A percentile compares a stretch with the other conserved stretches of the same genome.
Conservation (phyloP, 1,140 invertebrate species). For the Nixonia krombeini region DNA sequence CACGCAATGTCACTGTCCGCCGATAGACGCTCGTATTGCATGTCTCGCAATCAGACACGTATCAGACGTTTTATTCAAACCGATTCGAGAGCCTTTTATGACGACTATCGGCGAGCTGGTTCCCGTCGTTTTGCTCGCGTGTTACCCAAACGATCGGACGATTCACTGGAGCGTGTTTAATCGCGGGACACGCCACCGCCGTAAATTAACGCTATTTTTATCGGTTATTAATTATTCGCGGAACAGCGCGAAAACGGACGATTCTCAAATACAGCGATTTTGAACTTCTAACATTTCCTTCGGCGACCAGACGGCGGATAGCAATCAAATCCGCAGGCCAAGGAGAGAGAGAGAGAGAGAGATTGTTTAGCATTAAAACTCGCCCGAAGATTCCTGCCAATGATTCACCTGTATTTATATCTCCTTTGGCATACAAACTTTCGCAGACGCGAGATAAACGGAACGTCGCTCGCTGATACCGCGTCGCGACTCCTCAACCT, state of each 20-base stretch:
- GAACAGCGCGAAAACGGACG: too few relatives aligned
- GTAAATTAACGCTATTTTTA: too few relatives aligned
- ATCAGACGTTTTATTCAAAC: constrained; percentile 1
- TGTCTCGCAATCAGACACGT: not conserved
- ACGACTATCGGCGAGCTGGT: too few relatives aligned
- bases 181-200: too few relatives aligned
- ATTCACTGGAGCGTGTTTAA: too few relatives aligned
- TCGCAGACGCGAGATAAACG: not conserved
- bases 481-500: too few relatives aligned
- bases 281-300: too few relatives aligned
- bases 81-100: not conserved
- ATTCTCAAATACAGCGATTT: too few relatives aligned
- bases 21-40: not conserved
- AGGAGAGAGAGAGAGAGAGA: not conserved
- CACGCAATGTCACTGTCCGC: constrained; percentile 14
- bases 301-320: too few relatives aligned
- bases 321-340: not conserved
- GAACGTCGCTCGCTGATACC: not conserved
- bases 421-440: not conserved
- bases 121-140: too few relatives aligned
- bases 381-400: not conserved
- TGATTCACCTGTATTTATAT: constrained; percentile 2
- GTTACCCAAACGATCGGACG: too few relatives aligned
- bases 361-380: not conserved
- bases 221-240: too few relatives aligned